A percentile compares a stretch with the other conserved stretches of the same genome.
Conservation (phyloP, 64 coral and sea anemone genomes). For the Orbicella faveolata region DNA sequence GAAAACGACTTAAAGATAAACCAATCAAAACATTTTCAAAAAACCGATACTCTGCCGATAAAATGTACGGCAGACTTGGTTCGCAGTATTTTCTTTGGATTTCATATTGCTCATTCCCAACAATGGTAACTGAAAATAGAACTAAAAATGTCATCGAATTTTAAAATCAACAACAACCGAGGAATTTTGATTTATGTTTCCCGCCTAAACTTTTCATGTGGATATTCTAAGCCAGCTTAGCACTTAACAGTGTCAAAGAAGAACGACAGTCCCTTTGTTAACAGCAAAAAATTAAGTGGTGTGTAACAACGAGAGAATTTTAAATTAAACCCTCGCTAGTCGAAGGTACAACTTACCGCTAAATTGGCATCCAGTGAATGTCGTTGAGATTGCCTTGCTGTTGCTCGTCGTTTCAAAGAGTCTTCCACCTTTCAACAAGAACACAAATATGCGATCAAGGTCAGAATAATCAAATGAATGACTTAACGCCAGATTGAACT, state of each 20-base stretch:
- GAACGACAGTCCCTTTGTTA: neutral
- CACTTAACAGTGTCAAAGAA: neutral
- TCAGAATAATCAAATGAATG: neutral
- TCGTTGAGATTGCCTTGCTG: slow-evolving; percentile 41
- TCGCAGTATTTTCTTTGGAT: neutral
- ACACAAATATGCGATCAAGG: neutral
- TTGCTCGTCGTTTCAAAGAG: slow-evolving; percentile 60
- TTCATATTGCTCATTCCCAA: neutral
- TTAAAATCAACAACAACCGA: slow-evolving; percentile 13
- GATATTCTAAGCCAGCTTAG: neutral
- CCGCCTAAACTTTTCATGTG: neutral
- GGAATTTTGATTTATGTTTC: slow-evolving; percentile 7
- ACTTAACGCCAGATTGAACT: too few relatives aligned
- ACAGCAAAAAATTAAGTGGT: neutral
- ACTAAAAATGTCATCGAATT: neutral
- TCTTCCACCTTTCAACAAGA: slow-evolving; percentile 68
- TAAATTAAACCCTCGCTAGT: neutral
- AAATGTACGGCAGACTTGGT: too few relatives aligned
- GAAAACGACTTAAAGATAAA: too few relatives aligned
- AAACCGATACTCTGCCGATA: too few relatives aligned
- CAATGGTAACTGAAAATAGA: neutral
- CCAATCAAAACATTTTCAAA: too few relatives aligned
- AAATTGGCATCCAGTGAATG: slow-evolving; percentile 76
- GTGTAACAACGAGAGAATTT: neutral
- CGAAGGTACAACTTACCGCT: slow-evolving; percentile 56